Evolutionary conservation across 2,888 invertebrate genomes (phyloP).

Genomic region (Actias luna): DNA sequence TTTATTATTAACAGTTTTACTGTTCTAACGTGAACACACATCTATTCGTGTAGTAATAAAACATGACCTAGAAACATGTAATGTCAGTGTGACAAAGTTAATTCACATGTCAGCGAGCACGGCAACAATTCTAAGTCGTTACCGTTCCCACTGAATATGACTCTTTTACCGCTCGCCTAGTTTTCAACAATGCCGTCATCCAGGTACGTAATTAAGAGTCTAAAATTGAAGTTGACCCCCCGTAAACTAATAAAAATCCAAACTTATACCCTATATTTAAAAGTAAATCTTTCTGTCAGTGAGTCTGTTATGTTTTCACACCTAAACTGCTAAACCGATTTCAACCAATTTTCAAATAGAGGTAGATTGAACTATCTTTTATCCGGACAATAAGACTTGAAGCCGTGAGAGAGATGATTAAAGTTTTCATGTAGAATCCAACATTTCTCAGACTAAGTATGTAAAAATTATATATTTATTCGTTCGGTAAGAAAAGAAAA

Average conservation of each 20-base stretch:
- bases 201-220: conserved; percentile 8
- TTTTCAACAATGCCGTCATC: conserved; percentile 33
- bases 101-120: conserved; percentile 26
- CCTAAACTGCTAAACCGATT: no score
- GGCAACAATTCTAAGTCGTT: conserved; percentile 25
- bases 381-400: no score
- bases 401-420: no score
- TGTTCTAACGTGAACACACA: background rate
- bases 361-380: no score
- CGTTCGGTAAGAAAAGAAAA: no score
- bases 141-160: conserved; percentile 34
- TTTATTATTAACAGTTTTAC: background rate
- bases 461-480: no score
- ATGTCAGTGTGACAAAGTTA: conserved; percentile 14
- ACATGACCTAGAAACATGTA: background rate
- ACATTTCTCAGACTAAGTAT: no score
- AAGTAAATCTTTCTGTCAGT: background rate
- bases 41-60: background rate
- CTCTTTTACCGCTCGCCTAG: conserved; percentile 52
- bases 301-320: no score
- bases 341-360: no score
- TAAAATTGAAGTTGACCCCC: conserved; percentile 5
- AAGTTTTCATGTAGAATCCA: no score
- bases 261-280: no score
- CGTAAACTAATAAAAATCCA: background rate